Base-by-base conservation (phyloP, 2,113 vertebrate genomes). In the Cyanocitta stelleri region DNA sequence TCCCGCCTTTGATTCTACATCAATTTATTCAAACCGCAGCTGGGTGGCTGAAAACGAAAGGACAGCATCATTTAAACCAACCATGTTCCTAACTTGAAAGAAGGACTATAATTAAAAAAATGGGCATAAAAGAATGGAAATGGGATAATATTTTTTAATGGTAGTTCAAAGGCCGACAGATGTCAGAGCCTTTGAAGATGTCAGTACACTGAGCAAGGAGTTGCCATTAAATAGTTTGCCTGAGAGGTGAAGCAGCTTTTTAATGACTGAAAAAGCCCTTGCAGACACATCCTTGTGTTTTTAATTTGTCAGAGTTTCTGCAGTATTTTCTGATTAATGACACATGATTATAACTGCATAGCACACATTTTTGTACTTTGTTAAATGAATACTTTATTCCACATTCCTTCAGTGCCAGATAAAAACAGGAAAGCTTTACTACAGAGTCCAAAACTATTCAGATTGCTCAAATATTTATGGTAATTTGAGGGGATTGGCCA, bases 21-120 rank as follows among this genome's bases (percentile, higher is more conserved):
- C 98, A 99, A 99, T 99, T 98, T 99, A 98, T 98, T 98, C 98
- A 98, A 98, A 98, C 97, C 99, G 98, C 99, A 99, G 99, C 99
- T 99, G 99, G 98, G 99, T 98, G 98, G 98, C 98, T 98, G 97
- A 98, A 98, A 98, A 98, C 97, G 98, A 98, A 98, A 98, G 98
- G 98, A 98, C 98, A 98, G 98, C 97, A 98, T 98, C 98, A 98
- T 98, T 98, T 99, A 98, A 98, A 98, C 98, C 97, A 97, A 97
- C 98, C 98, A 98, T 98, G 98, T 98, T 98, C 98, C 97, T 82
- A 97, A 98, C 98, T 98, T 99, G 98, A 99, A 99, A 99, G 98
- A 96, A 97, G 98, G 98, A 96, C 96, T 98, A 98, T 99, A 99
- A 99, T 99, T 99, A 99, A 99, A 99, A 99, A 99, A 99, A 99